Evolutionary conservation across 2,113 vertebrate species (phyloP).

Genomic region (Muntiacus reevesi): DNA sequence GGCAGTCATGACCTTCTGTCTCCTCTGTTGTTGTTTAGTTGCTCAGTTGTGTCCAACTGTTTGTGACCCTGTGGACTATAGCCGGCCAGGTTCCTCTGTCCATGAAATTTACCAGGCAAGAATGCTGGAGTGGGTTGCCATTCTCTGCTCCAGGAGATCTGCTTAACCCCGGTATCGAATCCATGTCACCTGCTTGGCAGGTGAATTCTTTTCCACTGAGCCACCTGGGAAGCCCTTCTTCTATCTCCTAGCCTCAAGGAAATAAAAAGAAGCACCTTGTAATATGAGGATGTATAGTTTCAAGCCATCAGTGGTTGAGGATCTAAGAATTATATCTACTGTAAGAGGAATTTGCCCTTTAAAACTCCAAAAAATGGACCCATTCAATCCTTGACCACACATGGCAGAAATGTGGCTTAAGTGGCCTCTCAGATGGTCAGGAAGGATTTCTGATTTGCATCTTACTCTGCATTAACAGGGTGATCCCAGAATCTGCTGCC

Average conservation of each 20-base stretch:
- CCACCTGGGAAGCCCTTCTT: neutral
- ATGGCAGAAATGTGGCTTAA: neutral
- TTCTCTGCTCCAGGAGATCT: neutral
- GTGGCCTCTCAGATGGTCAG: neutral
- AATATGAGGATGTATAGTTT: neutral
- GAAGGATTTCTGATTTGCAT: slow-evolving; percentile 38
- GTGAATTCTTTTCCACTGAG: neutral
- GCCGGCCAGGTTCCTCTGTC: neutral
- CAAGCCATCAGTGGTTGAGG: neutral
- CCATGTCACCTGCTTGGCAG: neutral
- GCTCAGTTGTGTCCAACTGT: neutral
- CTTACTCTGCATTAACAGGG: neutral
- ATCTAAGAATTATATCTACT: neutral
- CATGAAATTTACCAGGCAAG: neutral
- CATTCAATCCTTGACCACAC: neutral
- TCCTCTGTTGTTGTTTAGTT: neutral
- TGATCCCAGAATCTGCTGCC: neutral
- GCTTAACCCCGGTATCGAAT: neutral
- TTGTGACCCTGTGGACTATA: neutral
- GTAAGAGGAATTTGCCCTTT: neutral
- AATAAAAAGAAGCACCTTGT: neutral
- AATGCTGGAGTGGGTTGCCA: neutral
- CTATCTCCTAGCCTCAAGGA: neutral
- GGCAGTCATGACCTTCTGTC: neutral
- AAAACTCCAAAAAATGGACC: neutral